These are phyloP conservation scores for Zelleria hepariella DNA, from an alignment of 2,888 invertebrate genomes.

Conservation along the genomic window DNA sequence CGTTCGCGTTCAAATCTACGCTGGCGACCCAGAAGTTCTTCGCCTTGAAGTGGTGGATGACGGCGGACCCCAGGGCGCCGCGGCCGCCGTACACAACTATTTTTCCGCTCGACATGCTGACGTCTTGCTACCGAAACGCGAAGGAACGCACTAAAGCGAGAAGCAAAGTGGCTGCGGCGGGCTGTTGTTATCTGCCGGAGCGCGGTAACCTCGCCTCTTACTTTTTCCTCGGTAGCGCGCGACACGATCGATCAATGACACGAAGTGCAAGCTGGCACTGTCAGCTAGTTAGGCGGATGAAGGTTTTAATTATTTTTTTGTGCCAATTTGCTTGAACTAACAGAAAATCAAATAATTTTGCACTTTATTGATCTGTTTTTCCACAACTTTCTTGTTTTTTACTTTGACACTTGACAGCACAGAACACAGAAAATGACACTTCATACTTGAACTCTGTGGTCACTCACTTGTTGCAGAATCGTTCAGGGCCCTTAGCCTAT, in stretches of 20 bases:
- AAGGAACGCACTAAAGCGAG: background rate
- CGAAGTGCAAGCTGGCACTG: conserved; percentile 12
- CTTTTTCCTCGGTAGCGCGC: conserved; percentile 33
- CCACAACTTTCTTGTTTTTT: no score
- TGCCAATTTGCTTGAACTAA: background rate
- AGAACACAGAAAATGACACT: no score
- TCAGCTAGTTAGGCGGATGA: background rate
- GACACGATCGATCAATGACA: conserved; percentile 22
- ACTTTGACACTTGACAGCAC: no score
- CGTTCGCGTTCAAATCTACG: conserved; percentile 87
- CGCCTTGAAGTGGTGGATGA: conserved; percentile 90
- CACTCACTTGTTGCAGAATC: no score
- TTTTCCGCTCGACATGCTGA: conserved; percentile 73
- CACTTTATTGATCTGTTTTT: no score
- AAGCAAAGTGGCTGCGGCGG: background rate
- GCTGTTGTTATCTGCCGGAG: conserved; percentile 23
- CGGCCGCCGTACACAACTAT: conserved; percentile 95
- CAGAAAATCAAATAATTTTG: background rate
- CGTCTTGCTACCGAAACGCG: conserved; percentile 26
- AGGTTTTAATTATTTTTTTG: background rate
- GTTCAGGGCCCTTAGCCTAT: no score
- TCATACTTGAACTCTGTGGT: no score
- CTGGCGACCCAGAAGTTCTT: conserved; percentile 95
- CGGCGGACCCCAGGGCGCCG: conserved; percentile 93
- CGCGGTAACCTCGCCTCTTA: conserved; percentile 51